These are phyloP conservation scores for Alca torda DNA, from an alignment of 2,797 vertebrate genomes.

Conservation along the genomic window DNA sequence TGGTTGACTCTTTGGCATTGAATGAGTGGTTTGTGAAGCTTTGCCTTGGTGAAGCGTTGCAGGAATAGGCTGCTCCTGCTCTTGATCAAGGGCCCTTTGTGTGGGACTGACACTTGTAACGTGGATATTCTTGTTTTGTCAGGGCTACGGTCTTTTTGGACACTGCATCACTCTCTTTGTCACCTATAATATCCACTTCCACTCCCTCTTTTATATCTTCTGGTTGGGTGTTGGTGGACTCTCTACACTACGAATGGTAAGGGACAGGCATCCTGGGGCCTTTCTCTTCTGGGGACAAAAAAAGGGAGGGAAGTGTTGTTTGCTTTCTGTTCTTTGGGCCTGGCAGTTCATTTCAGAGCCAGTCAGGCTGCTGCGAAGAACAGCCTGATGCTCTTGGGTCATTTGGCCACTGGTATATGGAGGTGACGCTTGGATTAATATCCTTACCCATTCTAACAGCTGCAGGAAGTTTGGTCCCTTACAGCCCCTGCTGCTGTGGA, in stretches of 20 bases:
- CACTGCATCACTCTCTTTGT: constrained; percentile 93
- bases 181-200: constrained; percentile 96
- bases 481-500: not conserved
- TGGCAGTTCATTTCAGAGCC: not conserved
- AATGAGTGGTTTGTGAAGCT: not conserved
- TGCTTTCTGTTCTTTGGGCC: not conserved
- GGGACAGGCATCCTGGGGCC: not conserved
- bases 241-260: constrained; percentile 95
- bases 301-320: not conserved
- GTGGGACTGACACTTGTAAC: not conserved
- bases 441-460: not conserved
- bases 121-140: not conserved
- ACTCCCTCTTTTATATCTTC: constrained; percentile 93
- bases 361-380: not conserved
- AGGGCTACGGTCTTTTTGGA: constrained; percentile 96
- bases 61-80: not conserved
- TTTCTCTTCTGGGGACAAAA: not conserved
- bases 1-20: not conserved
- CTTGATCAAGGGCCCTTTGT: not conserved
- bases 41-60: not conserved
- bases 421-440: not conserved
- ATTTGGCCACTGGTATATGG: not conserved
- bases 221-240: constrained; percentile 92
- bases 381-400: not conserved
- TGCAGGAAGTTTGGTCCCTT: not conserved